Evolutionary conservation across 35 echinoderm and acorn worm species (phyloP), one percentile per base, ranked within the genome.

Genomic region (Lytechinus pictus): DNA sequence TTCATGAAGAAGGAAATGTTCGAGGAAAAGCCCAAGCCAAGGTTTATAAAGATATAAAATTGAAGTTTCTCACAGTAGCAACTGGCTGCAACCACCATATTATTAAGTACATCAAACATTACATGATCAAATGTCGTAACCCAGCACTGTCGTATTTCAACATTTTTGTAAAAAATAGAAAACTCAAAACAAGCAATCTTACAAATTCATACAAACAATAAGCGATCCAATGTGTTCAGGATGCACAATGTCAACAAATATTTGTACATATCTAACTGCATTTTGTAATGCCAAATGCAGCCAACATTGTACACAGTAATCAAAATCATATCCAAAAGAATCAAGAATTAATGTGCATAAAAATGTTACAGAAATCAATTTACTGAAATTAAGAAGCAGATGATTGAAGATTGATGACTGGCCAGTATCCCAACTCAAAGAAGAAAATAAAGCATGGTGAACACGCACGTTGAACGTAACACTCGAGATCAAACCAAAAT

Each of bases 141-240:
- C 66, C 19, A 79, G 66, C 66, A 79, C 66, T 79, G 12, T 24
- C 7, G 66, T 79, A 79, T 79, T 79, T 79, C 66, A 79, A 79
- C 66, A 79, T 24, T 79, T 19, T 58, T 58, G 56, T 58, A 58
- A 11, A 58, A 58, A 58, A 58, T 79, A 79, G 19, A 79, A 79
- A 79, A 19, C 16, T 79, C 16, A 79, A 79, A 79, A 79, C 19
- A n/a, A 4, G 66, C 16, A 24, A 24, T 16, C 19, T 79, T n/a
- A 79, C 66, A 79, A 79, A 79, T 24, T 79, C 66, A 79, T 79
- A 79, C 66, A n/a, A 79, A 79, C 66, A n/a, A 79, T 79, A 79
- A 3, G 66, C 21, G 66, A 79, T 79, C 66, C 66, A 79, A 24
- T 24, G 66, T 16, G 19, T 79, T 79, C 19, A 14, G n/a, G 66